Evolutionary conservation across 1,140 invertebrate species (phyloP), one percentile per base, ranked within the genome.

Genomic region (Pseudomyrmex gracilis): DNA sequence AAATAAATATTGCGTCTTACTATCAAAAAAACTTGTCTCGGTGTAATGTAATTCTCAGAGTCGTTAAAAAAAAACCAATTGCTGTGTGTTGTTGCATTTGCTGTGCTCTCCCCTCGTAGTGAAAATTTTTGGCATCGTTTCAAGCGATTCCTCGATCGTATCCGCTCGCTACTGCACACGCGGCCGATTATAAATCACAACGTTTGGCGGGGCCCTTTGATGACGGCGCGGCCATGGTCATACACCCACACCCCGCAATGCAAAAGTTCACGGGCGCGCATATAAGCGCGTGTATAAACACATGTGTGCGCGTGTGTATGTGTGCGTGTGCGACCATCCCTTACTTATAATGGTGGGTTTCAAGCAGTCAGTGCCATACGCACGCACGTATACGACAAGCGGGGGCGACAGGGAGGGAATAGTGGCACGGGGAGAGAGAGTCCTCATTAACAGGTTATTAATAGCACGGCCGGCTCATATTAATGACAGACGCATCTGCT

Each of bases 391-490:
- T 34, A 89, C 85, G 86, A 89, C 90, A 80, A 60, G 73, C 76
- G 86, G 73, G 80, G 84, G 82, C 64, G 85, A 43, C 51, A 71
- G 85, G 51, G 67, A 82, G 70, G 24, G 82, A 74, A 67, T 73
- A 83, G 82, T 51, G 49, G 49, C 49, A 34, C 66, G 86, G 70
- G 82, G 77, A 64, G 76, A 73, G 87, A 86, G 88, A 89, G 90
- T 88, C 88, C 93, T 93, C 92, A 93, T 93, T 93, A 93, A 93
- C 90, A 71, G 88, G 85, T 93, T 93, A 93, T 93, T 93, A 93
- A 93, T 93, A 92, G 91, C 89, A 88, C 73, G 60, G 76, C 83
- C 78, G 83, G 86, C 87, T 92, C 88, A 93, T 92, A 93, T 93
- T 93, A 93, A 93, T 93, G 92, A 93, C 88, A 90, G 85, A 91